Evolutionary conservation across 2,888 invertebrate genomes (phyloP).

Genomic region (Panzeria rudis): DNA sequence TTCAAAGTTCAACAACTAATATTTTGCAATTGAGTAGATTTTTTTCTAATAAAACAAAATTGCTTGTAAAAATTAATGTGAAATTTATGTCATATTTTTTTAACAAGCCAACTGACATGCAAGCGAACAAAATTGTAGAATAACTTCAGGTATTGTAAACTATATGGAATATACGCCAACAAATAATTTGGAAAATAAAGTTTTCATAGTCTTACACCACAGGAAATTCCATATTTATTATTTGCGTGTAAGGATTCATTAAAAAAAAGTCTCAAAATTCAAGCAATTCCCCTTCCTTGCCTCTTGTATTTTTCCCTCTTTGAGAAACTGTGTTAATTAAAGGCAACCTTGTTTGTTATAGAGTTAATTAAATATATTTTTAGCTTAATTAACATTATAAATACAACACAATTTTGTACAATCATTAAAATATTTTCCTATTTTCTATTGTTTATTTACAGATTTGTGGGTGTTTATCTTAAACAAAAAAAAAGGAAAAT

Average conservation of each 20-base stretch:
- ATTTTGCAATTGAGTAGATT: background rate
- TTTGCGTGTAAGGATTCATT: background rate
- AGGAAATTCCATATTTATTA: background rate
- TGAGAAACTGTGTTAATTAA: background rate
- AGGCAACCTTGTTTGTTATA: background rate
- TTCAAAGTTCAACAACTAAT: conserved; percentile 25
- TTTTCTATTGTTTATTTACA: conserved; percentile 48
- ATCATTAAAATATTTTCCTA: conserved; percentile 9
- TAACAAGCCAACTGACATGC: conserved; percentile 1
- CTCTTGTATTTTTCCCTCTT: background rate
- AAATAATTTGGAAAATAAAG: background rate
- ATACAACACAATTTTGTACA: background rate
- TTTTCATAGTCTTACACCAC: background rate
- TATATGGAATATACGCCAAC: background rate
- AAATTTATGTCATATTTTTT: conserved; percentile 14
- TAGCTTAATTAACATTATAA: conserved; percentile 4
- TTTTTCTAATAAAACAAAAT: background rate
- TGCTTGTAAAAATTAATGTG: conserved; percentile 9
- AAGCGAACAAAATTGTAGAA: background rate
- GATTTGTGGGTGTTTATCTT: conserved; percentile 14
- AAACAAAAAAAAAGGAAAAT: background rate
- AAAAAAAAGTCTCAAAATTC: background rate
- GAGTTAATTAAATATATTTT: conserved; percentile 1
- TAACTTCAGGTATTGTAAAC: background rate
- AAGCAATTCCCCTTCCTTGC: background rate